Evolutionary conservation across 2,888 invertebrate species (phyloP), one percentile per base, ranked within the genome.

Genomic region (Agrilus cyanescens): DNA sequence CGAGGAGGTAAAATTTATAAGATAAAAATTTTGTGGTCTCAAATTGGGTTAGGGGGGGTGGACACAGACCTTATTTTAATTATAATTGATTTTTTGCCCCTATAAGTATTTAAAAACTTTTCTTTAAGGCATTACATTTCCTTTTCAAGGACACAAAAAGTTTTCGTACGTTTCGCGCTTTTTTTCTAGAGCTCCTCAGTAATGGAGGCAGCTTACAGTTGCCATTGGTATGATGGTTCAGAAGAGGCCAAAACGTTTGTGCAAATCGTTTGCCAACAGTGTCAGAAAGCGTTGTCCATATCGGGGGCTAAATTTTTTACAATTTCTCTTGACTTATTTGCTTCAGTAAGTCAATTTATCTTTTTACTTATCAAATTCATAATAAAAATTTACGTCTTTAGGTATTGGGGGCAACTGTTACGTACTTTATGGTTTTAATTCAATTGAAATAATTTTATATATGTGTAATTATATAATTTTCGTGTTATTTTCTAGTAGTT

Each of bases 341-440:
- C 88, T 57, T 88, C 88, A 66, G 88, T 88, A 70, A 74, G 78
- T 69, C 32, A 32, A 12, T 34, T 12, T n/a, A 12, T 13, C 35
- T 43, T 31, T 20, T 25, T 12, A 18, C 12, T n/a, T 37, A 18
- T 14, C 4, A 20, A 12, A 12, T 7, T 12, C 12, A 36, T 32
- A 8, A 18, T 37, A 25, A 12, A n/a, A 2, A 20, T 44, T 45
- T 48, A 56, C 50, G 47, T 50, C 62, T 67, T 44, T 62, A 88
- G 87, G 88, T 89, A 10, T 74, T 89, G 31, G 88, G 88, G 49
- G 88, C 88, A 32, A 84, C 85, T 4, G 88, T 89, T 1, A 89
- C 88, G 20, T 88, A 89, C 68, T 89, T 89, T 74, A 88, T 89
- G 88, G 88, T 88, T 69, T 70, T 89, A 74, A 86, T 89, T 40